Conservation (phyloP, 2,888 invertebrate species). For the Megastigmus dorsalis region DNA sequence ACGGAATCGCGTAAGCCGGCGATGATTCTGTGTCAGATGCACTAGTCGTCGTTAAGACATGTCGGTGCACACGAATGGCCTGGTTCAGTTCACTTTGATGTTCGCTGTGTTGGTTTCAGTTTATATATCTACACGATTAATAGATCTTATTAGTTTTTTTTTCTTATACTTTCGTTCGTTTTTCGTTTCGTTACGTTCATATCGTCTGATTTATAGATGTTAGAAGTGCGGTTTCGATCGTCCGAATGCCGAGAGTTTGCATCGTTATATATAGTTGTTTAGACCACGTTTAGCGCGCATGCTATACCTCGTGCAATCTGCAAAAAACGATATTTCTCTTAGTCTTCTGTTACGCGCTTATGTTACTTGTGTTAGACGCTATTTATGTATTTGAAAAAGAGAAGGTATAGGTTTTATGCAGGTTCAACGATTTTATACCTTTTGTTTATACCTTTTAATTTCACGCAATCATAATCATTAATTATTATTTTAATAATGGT, state of each 20-base stretch:
- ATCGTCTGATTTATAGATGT: not conserved
- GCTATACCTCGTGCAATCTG: constrained; percentile 20
- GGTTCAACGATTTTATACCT: constrained; percentile 25
- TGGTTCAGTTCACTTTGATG: constrained; percentile 63
- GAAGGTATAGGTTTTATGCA: constrained; percentile 10
- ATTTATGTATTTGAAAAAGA: not conserved
- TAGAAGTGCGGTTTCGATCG: constrained; percentile 56
- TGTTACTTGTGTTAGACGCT: not conserved
- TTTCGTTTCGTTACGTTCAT: constrained; percentile 10
- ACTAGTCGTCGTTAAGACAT: constrained; percentile 43
- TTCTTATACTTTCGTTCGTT: too few species aligned
- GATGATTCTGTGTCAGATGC: constrained; percentile 31
- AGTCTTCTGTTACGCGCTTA: not conserved
- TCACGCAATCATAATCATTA: constrained; percentile 5
- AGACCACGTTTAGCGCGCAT: not conserved
- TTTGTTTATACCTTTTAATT: constrained; percentile 10
- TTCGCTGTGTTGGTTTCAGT: constrained; percentile 10
- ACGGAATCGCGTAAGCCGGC: constrained; percentile 52
- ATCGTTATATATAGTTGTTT: not conserved
- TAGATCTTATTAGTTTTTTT: constrained; percentile 2
- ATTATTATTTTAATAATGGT: constrained; percentile 12
- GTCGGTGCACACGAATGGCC: constrained; percentile 57
- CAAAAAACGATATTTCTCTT: not conserved
- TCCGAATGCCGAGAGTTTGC: constrained; percentile 34
- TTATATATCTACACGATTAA: constrained; percentile 9